Evolutionary conservation across 1,140 invertebrate species (phyloP).

Genomic region (Dendroctonus valens): DNA sequence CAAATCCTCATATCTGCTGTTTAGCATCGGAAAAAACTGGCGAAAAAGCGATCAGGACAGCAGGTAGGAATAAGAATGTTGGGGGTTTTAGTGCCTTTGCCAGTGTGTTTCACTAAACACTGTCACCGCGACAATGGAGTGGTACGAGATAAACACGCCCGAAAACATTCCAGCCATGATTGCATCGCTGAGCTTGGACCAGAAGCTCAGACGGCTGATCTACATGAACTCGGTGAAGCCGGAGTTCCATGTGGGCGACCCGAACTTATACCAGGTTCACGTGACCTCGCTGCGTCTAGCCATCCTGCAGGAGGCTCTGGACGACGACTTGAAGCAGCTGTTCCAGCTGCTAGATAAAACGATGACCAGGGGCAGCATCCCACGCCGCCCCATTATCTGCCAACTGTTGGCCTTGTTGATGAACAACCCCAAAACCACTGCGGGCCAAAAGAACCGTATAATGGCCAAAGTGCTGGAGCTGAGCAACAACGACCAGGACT

Average conservation of each 20-base stretch:
- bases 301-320: slow-evolving; percentile 3
- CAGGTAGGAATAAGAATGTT: too few species aligned
- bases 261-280: slow-evolving; percentile 28
- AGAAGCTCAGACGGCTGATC: slow-evolving; percentile 33
- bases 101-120: too few species aligned
- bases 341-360: slow-evolving; percentile 27
- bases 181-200: slow-evolving; percentile 19
- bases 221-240: slow-evolving; percentile 24
- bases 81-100: too few species aligned
- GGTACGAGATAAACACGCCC: too few species aligned
- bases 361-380: slow-evolving; percentile 33
- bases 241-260: slow-evolving; percentile 33
- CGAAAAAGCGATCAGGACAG: too few species aligned
- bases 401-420: slow-evolving; percentile 28
- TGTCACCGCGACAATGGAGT: too few species aligned
- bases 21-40: too few species aligned
- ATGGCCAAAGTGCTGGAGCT: slow-evolving; percentile 52
- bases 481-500: slow-evolving; percentile 54
- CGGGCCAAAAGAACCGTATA: slow-evolving; percentile 44
- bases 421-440: slow-evolving; percentile 1
- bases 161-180: too few species aligned
- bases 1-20: too few species aligned
- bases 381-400: slow-evolving; percentile 30
- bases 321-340: slow-evolving; percentile 28
- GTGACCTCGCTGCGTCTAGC: not conserved